These are phyloP conservation scores for Polydrusus tereticollis DNA, from an alignment of 2,888 invertebrate genomes.

Conservation along the genomic window DNA sequence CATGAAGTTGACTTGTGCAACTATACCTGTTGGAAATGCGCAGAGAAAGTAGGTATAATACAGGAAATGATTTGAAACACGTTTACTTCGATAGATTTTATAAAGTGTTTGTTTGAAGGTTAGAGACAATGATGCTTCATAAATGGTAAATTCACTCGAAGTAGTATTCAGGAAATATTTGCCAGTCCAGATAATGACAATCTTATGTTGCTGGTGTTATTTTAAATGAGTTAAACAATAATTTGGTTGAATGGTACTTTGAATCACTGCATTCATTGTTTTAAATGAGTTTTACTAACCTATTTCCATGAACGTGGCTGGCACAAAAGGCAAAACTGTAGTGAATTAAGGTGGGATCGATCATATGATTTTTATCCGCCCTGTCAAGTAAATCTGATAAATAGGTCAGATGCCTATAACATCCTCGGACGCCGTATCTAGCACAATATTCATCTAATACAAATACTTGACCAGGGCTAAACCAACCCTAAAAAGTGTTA, in stretches of 20 bases:
- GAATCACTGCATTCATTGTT: conserved; percentile 32
- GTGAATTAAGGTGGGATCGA: conserved; percentile 98
- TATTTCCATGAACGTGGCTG: conserved; percentile 98
- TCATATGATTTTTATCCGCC: conserved; percentile 92
- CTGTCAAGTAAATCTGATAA: conserved; percentile 94
- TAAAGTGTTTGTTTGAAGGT: no score
- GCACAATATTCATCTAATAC: conserved; percentile 99
- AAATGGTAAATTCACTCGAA: no score
- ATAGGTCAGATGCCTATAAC: conserved; percentile 96
- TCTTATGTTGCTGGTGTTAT: no score
- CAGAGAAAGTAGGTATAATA: no score
- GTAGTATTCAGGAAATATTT: no score
- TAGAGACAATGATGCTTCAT: no score
- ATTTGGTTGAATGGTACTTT: not conserved
- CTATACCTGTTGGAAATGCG: no score
- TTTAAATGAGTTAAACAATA: not conserved
- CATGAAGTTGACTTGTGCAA: no score
- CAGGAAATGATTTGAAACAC: no score
- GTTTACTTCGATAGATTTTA: no score
- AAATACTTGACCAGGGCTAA: conserved; percentile 99
- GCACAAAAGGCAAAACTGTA: conserved; percentile 99
- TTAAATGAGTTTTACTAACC: conserved; percentile 72
- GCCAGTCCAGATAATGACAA: no score
- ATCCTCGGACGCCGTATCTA: conserved; percentile 96
- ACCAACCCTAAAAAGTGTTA: conserved; percentile 89